Conservation (phyloP, 2,113 vertebrate species). For the Phalacrocorax brasilianus region DNA sequence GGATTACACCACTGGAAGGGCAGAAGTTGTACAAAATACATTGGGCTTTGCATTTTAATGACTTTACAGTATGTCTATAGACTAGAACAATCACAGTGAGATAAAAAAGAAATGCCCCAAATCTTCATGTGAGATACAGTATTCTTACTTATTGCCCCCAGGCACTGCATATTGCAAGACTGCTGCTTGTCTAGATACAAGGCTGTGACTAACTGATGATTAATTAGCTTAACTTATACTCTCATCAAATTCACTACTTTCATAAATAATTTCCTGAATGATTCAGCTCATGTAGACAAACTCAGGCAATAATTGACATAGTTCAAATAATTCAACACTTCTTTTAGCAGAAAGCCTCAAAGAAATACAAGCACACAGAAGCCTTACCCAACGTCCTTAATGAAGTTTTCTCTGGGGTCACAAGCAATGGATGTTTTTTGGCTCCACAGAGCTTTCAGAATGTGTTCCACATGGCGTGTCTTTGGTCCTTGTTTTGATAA, state of each 20-base stretch:
- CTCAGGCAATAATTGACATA: neutral
- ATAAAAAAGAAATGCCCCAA: neutral
- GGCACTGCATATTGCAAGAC: neutral
- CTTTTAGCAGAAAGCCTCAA: neutral
- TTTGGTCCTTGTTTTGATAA: conserved; percentile 35
- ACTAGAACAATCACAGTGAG: neutral
- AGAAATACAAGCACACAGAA: conserved; percentile 7
- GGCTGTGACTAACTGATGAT: neutral
- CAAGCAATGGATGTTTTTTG: neutral
- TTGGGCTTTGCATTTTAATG: neutral
- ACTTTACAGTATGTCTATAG: neutral
- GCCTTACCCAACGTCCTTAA: neutral
- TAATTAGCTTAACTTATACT: conserved; percentile 11
- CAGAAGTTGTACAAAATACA: neutral
- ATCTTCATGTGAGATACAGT: neutral
- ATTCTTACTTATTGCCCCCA: neutral
- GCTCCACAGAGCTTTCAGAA: conserved; percentile 2
- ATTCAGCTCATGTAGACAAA: conserved; percentile 17
- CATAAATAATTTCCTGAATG: conserved; percentile 10
- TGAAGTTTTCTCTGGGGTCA: conserved; percentile 1
- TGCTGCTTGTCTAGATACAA: neutral
- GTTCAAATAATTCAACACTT: conserved; percentile 14
- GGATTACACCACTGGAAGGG: neutral
- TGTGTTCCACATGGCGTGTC: conserved; percentile 5
- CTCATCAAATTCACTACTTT: conserved; percentile 25